A percentile compares a stretch with the other conserved stretches of the same genome.
phyloP scores from a whole-genome alignment of 2,113 vertebrate genomes.

The Takifugu flavidus region DNA sequence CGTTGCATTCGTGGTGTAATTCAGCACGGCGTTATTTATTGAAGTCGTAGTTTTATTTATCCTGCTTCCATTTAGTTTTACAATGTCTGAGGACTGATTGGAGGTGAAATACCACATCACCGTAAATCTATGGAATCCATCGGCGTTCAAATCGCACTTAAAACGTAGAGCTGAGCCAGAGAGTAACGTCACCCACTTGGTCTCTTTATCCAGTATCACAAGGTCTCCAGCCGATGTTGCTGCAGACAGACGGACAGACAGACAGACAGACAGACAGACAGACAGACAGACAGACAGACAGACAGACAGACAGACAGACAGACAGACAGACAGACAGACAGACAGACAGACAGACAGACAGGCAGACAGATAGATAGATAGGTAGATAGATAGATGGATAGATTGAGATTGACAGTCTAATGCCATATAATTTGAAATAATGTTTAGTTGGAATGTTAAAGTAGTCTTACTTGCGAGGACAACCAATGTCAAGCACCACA shows the following conservation, averaged over 20 bases:
- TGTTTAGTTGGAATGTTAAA: background rate
- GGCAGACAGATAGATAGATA: conserved; percentile 1
- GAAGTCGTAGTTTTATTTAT: too few species aligned
- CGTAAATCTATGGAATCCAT: accelerated
- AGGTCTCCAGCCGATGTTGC: accelerated
- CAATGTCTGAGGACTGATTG: accelerated
- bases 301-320: too few species aligned
- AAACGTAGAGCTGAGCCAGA: conserved; percentile 31
- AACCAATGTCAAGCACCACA: conserved; percentile 12
- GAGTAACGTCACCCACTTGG: accelerated
- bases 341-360: background rate
- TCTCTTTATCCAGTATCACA: conserved; percentile 18
- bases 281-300: background rate
- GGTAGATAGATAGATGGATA: conserved; percentile 1
- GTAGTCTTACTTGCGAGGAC: conserved; percentile 55
- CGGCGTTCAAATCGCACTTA: conserved; percentile 12
- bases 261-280: background rate
- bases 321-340: too few species aligned
- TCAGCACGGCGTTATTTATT: too few species aligned
- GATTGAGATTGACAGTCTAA: background rate
- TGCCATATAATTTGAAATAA: background rate
- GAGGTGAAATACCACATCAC: conserved; percentile 36
- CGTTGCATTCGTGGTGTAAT: background rate
- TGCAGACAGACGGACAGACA: background rate
- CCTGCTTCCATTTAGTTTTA: accelerated